A percentile compares a stretch with the other conserved stretches of the same genome.
These are phyloP conservation scores for Aporophyla nigra DNA, from an alignment of 2,888 invertebrate genomes.

Conservation along the genomic window DNA sequence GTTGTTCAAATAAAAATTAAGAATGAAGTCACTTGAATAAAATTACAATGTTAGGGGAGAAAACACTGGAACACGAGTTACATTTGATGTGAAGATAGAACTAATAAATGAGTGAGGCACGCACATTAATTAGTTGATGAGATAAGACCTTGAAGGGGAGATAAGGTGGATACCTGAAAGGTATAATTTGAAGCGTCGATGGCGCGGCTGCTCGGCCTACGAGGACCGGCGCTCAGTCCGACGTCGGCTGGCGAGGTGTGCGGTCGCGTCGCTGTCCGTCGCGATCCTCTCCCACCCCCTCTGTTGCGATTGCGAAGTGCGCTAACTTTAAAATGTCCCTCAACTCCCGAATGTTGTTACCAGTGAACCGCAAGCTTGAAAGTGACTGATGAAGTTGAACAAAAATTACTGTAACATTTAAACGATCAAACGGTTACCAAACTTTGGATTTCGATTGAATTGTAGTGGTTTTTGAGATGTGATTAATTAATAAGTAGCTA, in stretches of 20 bases:
- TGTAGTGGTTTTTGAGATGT: slow-evolving; percentile 85
- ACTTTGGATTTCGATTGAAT: slow-evolving; percentile 83
- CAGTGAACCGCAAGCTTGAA: slow-evolving; percentile 74
- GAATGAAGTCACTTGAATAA: slow-evolving; percentile 6
- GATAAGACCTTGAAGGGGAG: slow-evolving; percentile 70
- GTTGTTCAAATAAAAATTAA: slow-evolving; percentile 13
- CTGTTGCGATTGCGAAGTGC: slow-evolving; percentile 71
- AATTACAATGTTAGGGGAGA: slow-evolving; percentile 25
- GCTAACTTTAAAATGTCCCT: slow-evolving; percentile 84
- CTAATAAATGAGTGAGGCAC: slow-evolving; percentile 67
- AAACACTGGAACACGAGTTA: slow-evolving; percentile 44
- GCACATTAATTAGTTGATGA: slow-evolving; percentile 72
- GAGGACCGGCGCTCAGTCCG: slow-evolving; percentile 71
- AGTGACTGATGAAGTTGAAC: slow-evolving; percentile 81
- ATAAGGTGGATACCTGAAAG: slow-evolving; percentile 77
- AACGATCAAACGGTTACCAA: slow-evolving; percentile 67
- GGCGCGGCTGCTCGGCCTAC: slow-evolving; percentile 65
- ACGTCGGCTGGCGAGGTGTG: slow-evolving; percentile 71
- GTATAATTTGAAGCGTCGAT: slow-evolving; percentile 70
- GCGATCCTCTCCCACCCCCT: slow-evolving; percentile 63
- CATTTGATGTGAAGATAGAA: slow-evolving; percentile 61
- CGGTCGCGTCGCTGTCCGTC: slow-evolving; percentile 69
- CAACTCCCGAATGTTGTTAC: slow-evolving; percentile 69
- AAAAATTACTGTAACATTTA: slow-evolving; percentile 64
- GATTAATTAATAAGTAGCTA: slow-evolving; percentile 77